phyloP scores from a whole-genome alignment of 2,888 invertebrate species.

The Noctua pronuba region DNA sequence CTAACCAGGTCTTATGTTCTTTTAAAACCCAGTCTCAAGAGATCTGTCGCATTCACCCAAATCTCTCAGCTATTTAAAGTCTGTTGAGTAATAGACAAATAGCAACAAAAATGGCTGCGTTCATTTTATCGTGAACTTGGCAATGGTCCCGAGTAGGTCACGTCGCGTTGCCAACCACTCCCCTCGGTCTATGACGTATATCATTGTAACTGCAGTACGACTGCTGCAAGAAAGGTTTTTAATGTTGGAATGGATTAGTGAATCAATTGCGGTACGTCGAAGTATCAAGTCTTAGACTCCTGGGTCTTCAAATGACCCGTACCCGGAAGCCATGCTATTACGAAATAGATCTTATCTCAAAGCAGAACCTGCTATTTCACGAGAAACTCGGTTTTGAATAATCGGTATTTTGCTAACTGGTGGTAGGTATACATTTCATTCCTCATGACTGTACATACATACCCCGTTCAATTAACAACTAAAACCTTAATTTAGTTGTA shows the following conservation, averaged over 20 bases:
- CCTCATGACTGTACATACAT: no score
- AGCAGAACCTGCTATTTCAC: no score
- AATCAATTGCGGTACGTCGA: neutral
- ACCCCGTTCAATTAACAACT: no score
- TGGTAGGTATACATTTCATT: no score
- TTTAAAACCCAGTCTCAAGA: neutral
- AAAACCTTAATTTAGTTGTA: no score
- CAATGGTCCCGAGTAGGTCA: conserved; percentile 60
- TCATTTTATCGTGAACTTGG: conserved; percentile 67
- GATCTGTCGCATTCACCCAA: neutral
- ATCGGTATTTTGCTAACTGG: no score
- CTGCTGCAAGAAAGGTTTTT: neutral
- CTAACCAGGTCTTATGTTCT: neutral
- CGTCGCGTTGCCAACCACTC: conserved; percentile 35
- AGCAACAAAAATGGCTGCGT: conserved; percentile 37
- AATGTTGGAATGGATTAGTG: neutral
- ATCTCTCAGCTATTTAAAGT: conserved; percentile 19
- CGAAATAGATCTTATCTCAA: no score
- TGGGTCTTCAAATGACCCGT: no score
- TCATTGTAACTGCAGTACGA: neutral
- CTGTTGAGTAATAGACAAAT: conserved; percentile 22
- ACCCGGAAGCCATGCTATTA: no score
- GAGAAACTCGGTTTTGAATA: no score
- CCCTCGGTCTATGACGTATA: conserved; percentile 23
- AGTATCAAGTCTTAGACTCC: no score